phyloP scores from a whole-genome alignment of 2,113 vertebrate species.

The Ophthalmolycus amberensis region DNA sequence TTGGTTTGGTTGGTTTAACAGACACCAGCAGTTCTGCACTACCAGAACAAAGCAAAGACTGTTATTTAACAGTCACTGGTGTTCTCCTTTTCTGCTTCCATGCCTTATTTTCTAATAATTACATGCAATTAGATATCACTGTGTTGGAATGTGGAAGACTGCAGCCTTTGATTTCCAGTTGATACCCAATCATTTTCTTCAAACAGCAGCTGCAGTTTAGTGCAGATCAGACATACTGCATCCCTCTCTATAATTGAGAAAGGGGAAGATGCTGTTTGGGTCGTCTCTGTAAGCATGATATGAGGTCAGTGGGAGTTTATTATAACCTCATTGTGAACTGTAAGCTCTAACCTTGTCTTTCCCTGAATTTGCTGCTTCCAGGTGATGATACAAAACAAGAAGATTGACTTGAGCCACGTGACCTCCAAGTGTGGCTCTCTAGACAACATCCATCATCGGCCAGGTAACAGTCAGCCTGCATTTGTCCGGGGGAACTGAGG shows the following conservation, averaged over 20 bases:
- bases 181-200: constrained; percentile 7
- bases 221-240: background rate
- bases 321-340: background rate
- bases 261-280: background rate
- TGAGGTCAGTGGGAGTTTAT: background rate
- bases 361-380: constrained; percentile 65
- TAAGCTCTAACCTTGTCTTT: constrained; percentile 19
- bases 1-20: constrained; percentile 20
- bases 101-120: constrained; percentile 23
- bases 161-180: background rate
- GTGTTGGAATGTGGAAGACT: constrained; percentile 15
- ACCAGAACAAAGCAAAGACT: constrained; percentile 1
- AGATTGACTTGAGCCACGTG: constrained; percentile 98
- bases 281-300: background rate
- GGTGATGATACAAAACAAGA: constrained; percentile 97
- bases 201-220: background rate
- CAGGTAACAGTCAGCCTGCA: constrained; percentile 85
- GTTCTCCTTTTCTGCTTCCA: constrained; percentile 12
- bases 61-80: constrained; percentile 17
- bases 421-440: constrained; percentile 98
- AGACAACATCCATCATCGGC: constrained; percentile 96
- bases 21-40: constrained; percentile 19
- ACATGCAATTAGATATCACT: constrained; percentile 13
- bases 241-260: constrained; percentile 4
- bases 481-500: background rate